Conservation (phyloP, 2,888 invertebrate genomes). For the Mystacides longicornis region DNA sequence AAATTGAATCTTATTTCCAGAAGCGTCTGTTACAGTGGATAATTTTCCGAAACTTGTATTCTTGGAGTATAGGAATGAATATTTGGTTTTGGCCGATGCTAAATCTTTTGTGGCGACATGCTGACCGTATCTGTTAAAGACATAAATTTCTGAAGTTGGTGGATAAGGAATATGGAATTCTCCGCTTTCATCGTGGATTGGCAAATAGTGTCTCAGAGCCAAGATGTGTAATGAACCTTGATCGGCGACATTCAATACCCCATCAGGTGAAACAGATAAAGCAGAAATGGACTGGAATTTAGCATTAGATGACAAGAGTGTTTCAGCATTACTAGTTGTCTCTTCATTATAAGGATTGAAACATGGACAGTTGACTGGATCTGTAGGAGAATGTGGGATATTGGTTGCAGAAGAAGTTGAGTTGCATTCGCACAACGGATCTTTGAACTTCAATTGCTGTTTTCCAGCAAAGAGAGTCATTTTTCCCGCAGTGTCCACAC, state of each 20-base stretch:
- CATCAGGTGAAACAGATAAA: conserved; percentile 89
- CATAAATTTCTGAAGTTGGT: conserved; percentile 87
- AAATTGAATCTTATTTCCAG: conserved; percentile 88
- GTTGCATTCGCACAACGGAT: conserved; percentile 53
- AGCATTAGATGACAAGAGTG: conserved; percentile 81
- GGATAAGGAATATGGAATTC: conserved; percentile 92
- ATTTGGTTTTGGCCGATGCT: conserved; percentile 89
- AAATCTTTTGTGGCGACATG: conserved; percentile 92
- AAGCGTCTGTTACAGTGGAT: conserved; percentile 88
- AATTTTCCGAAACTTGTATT: conserved; percentile 93
- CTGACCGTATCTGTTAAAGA: conserved; percentile 92
- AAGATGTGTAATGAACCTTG: conserved; percentile 82
- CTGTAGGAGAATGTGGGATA: conserved; percentile 28
- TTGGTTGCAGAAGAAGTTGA: conserved; percentile 50
- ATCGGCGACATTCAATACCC: conserved; percentile 93
- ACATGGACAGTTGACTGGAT: conserved; percentile 39
- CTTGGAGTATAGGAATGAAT: conserved; percentile 94
- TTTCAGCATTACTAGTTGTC: conserved; percentile 73
- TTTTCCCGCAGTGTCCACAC: conserved; percentile 83
- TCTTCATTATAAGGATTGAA: conserved; percentile 53
- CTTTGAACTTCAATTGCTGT: conserved; percentile 55
- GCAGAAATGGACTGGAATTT: conserved; percentile 84
- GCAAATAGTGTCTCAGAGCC: conserved; percentile 79
- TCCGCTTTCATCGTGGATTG: conserved; percentile 79
- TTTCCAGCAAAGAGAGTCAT: conserved; percentile 91